Evolutionary conservation across 2,113 vertebrate genomes (phyloP), one percentile per base, ranked within the genome.

Genomic region (Muntiacus reevesi): DNA sequence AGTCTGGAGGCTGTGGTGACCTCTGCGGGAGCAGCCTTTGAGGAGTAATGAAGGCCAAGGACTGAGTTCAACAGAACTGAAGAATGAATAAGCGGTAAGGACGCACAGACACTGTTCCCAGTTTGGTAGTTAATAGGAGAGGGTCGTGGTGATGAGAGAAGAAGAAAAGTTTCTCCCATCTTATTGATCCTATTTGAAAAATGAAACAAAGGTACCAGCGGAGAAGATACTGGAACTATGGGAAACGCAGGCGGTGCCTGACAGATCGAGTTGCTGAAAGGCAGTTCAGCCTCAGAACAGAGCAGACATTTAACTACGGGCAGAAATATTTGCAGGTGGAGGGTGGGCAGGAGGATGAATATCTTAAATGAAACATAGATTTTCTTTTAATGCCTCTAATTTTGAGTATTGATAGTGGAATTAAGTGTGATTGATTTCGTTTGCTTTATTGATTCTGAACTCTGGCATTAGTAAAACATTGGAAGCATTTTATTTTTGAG

Each of bases 391-490:
- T 1, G 7, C 2, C 10, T 28, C n/a, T 54, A 89, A 87, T 87
- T 97, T 95, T 40, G 93, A 89, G 50, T 59, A 90, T 13, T 67
- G 60, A 96, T 52, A 92, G 94, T 27, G 21, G 30, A 83, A 95
- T 93, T 89, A 93, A 40, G 21, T 84, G 36, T 91, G 23, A 88
- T 13, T 88, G n/a, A 83, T 60, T 91, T 45, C 74, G 10, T 43
- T 91, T 94, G 57, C 52, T 84, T 95, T 71, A 50, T 52, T 94
- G 85, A 96, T 94, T 91, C 78, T 71, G 36, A 97, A 91, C 33
- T 93, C 23, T 9, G 55, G 43, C 36, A 88, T 86, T 92, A 55
- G 85, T 64, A 96, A 95, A 82, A 93, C 13, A 43, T 9, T 89
- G n/a, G 40, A 95, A 87, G 62, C 16, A 67, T 60, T 85, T 94